Conservation (phyloP, 2,113 vertebrate genomes). For the Numida meleagris region DNA sequence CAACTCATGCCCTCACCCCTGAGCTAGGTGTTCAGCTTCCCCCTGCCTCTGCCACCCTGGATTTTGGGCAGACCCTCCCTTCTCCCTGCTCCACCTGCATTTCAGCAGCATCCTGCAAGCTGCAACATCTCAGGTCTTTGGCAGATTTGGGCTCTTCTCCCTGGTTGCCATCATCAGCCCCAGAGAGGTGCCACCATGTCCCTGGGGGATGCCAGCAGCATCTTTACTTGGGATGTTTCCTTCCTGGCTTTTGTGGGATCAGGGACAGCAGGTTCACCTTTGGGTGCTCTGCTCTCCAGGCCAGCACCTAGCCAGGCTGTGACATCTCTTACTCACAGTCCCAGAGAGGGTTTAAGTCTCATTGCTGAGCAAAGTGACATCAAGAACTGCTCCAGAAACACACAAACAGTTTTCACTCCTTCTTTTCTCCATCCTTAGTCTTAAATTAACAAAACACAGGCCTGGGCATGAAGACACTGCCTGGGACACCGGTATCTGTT, state of each 20-base stretch:
- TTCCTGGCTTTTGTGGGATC: neutral
- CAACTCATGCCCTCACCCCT: neutral
- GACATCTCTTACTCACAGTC: neutral
- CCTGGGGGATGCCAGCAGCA: neutral
- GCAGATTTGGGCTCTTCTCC: neutral
- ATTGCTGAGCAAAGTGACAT: neutral
- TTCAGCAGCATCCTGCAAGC: neutral
- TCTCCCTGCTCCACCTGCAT: neutral
- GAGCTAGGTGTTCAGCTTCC: neutral
- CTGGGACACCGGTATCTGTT: neutral
- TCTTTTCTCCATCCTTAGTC: neutral
- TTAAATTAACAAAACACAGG: neutral
- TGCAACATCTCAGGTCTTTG: neutral
- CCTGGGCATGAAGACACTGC: neutral
- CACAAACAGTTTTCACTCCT: neutral
- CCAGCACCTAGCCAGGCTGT: neutral
- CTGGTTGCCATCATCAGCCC: fast-evolving
- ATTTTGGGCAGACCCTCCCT: neutral
- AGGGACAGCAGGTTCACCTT: neutral
- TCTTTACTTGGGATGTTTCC: neutral
- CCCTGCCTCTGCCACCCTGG: neutral
- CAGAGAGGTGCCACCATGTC: neutral
- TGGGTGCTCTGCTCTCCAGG: neutral
- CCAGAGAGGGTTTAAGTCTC: neutral
- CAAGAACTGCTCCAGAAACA: neutral